Evolutionary conservation across 2,888 invertebrate species (phyloP).

Genomic region (Athrips mouffetella): DNA sequence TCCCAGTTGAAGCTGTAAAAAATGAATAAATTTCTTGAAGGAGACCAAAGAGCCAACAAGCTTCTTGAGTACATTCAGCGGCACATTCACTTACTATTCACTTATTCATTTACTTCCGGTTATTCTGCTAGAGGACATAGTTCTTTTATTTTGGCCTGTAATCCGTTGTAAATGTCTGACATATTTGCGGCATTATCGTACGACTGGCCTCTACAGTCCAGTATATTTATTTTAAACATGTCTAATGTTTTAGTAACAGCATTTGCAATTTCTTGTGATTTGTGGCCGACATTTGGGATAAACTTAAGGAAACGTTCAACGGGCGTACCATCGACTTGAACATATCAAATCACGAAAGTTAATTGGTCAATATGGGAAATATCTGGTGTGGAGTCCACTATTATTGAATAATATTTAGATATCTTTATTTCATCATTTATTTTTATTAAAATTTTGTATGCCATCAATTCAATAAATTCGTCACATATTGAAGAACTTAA

Average conservation of each 20-base stretch:
- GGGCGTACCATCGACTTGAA: background rate
- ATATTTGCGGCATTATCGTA: background rate
- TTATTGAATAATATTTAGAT: background rate
- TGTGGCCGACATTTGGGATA: no score
- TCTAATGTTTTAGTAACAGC: background rate
- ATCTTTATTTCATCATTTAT: background rate
- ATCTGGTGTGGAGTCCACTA: conserved; percentile 16
- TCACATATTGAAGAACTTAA: background rate
- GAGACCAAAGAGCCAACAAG: no score
- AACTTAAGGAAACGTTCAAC: background rate
- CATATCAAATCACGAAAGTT: background rate
- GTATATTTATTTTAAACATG: background rate
- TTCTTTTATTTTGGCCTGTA: background rate
- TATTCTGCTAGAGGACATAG: no score
- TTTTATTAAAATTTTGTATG: background rate
- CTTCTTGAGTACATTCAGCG: no score
- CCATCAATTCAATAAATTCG: background rate
- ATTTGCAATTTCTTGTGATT: no score
- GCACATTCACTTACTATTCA: no score
- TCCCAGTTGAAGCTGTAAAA: no score
- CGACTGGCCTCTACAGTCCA: background rate
- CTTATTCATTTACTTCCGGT: no score
- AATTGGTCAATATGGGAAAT: background rate
- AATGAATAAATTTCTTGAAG: no score
- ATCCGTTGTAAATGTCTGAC: background rate